Conservation (phyloP, 2,888 invertebrate species). For the Mimas tiliae region DNA sequence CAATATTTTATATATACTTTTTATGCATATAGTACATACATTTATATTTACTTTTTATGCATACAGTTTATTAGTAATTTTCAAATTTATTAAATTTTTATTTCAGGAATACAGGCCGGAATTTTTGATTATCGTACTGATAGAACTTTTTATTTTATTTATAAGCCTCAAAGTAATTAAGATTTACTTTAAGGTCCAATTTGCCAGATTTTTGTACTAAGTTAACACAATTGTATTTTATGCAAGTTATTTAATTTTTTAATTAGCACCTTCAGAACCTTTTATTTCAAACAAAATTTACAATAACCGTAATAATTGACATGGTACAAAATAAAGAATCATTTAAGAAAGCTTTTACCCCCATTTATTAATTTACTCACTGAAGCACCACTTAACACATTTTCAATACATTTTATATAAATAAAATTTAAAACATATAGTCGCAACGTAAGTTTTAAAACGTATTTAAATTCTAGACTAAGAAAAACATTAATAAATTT, state of each 20-base stretch:
- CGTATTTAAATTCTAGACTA: neutral
- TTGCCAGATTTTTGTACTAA: neutral
- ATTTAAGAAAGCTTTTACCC: conserved; percentile 6
- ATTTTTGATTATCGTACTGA: no score
- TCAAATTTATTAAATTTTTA: no score
- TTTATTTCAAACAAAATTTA: conserved; percentile 5
- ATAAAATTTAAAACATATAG: no score
- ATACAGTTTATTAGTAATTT: no score
- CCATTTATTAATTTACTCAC: conserved; percentile 9
- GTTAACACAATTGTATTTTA: neutral
- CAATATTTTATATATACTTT: no score
- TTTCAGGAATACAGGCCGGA: no score
- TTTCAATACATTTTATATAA: neutral
- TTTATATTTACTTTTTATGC: no score
- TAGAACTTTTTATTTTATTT: neutral
- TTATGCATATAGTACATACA: no score
- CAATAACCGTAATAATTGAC: conserved; percentile 18
- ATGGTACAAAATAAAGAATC: conserved; percentile 12
- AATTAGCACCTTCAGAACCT: conserved; percentile 5
- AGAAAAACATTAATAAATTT: neutral
- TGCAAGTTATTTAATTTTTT: neutral
- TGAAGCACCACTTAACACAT: conserved; percentile 1
- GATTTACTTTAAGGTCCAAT: neutral
- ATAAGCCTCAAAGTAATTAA: neutral
- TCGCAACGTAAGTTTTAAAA: no score